phyloP scores from a whole-genome alignment of 2,888 invertebrate species.

The Drosophila longiperda region DNA sequence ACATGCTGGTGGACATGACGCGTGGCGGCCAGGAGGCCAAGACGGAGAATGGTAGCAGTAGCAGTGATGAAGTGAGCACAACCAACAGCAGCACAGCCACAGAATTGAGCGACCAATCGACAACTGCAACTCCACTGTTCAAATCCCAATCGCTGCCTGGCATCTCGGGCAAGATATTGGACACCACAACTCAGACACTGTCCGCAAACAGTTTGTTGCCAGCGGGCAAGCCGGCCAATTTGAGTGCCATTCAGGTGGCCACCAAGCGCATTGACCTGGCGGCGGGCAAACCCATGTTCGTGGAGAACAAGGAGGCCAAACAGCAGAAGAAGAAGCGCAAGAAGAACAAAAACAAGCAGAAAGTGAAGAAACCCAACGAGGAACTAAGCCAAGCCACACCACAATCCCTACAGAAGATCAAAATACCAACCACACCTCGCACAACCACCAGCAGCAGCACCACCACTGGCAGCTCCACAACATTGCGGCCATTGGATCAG shows the following conservation, averaged over 20 bases:
- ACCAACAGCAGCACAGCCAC: conserved; percentile 13
- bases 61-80: conserved; percentile 18
- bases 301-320: conserved; percentile 83
- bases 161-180: conserved; percentile 65
- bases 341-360: conserved; percentile 82
- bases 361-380: conserved; percentile 82
- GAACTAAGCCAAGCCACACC: conserved; percentile 35
- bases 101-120: conserved; percentile 21
- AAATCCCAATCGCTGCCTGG: conserved; percentile 45
- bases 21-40: conserved; percentile 84
- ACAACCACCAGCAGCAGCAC: conserved; percentile 59
- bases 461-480: conserved; percentile 21
- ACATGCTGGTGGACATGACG: conserved; percentile 93
- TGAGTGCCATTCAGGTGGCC: conserved; percentile 62
- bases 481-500: conserved; percentile 66
- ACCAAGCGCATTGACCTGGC: conserved; percentile 74
- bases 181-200: conserved; percentile 49
- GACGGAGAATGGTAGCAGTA: conserved; percentile 31
- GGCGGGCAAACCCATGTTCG: conserved; percentile 71
- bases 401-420: conserved; percentile 72
- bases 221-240: conserved; percentile 60
- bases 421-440: conserved; percentile 74
- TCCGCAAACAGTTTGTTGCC: conserved; percentile 69
- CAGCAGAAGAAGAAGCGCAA: conserved; percentile 81
- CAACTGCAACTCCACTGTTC: conserved; percentile 11